phyloP scores from a whole-genome alignment of 2,797 vertebrate genomes.

The Valencia hispanica region DNA sequence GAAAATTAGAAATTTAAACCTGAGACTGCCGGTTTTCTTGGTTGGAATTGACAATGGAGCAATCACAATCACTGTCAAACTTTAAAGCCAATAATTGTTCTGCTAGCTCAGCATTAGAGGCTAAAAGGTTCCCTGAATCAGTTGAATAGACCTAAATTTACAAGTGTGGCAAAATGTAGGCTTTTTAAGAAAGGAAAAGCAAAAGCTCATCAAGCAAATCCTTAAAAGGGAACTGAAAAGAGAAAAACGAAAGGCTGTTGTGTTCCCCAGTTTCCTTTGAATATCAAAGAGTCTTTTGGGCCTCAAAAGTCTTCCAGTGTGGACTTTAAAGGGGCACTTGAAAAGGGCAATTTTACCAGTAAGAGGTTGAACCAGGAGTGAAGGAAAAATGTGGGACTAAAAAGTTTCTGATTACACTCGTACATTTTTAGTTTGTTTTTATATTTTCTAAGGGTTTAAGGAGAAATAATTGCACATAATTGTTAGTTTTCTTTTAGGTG shows the following conservation, averaged over 20 bases:
- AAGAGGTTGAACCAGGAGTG: background rate
- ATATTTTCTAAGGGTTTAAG: background rate
- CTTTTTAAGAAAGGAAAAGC: constrained; percentile 1
- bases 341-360: constrained; percentile 7
- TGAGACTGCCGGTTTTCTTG: constrained; percentile 30
- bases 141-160: constrained; percentile 5
- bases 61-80: constrained; percentile 5
- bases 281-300: constrained; percentile 26
- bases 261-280: constrained; percentile 3
- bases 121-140: background rate
- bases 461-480: background rate
- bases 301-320: constrained; percentile 18
- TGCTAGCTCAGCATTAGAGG: background rate
- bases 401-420: background rate
- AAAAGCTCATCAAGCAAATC: constrained; percentile 24
- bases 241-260: background rate
- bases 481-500: background rate
- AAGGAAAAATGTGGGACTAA: background rate
- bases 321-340: constrained; percentile 35
- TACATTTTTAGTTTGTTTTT: background rate
- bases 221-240: constrained; percentile 5
- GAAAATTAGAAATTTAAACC: constrained; percentile 15
- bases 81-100: background rate
- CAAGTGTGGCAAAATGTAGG: background rate
- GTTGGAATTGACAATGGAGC: background rate